Evolutionary conservation across 2,888 invertebrate genomes (phyloP).

Genomic region (Charanyca ferruginea): DNA sequence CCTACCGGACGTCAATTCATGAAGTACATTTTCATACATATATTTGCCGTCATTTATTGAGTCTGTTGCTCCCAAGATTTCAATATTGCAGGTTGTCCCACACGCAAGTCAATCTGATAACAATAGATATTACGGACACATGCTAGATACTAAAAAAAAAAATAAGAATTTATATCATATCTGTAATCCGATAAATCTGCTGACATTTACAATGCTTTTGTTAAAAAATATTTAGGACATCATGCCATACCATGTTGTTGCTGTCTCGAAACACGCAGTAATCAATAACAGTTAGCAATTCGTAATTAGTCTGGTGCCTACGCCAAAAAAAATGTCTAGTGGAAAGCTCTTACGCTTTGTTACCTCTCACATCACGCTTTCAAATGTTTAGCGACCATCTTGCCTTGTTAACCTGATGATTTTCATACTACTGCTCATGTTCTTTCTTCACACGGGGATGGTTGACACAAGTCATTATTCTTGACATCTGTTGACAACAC

Average conservation of each 20-base stretch:
- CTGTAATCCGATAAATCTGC: constrained; percentile 17
- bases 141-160: neutral
- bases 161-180: constrained; percentile 7
- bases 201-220: constrained; percentile 13
- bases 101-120: constrained; percentile 26
- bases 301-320: too few species aligned
- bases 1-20: constrained; percentile 10
- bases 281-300: constrained; percentile 1
- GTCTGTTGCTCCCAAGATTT: neutral
- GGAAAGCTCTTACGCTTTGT: neutral
- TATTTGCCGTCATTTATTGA: neutral
- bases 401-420: neutral
- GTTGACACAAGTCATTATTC: neutral
- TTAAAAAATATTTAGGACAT: neutral
- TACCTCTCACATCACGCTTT: constrained; percentile 3
- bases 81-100: neutral
- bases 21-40: neutral
- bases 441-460: neutral
- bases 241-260: constrained; percentile 3
- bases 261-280: constrained; percentile 9
- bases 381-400: neutral
- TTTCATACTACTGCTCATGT: neutral
- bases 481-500: constrained; percentile 34
- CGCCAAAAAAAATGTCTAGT: neutral
- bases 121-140: constrained; percentile 23